Conservation (phyloP, 2,797 vertebrate species). For the Platyrinchus mystaceus region DNA sequence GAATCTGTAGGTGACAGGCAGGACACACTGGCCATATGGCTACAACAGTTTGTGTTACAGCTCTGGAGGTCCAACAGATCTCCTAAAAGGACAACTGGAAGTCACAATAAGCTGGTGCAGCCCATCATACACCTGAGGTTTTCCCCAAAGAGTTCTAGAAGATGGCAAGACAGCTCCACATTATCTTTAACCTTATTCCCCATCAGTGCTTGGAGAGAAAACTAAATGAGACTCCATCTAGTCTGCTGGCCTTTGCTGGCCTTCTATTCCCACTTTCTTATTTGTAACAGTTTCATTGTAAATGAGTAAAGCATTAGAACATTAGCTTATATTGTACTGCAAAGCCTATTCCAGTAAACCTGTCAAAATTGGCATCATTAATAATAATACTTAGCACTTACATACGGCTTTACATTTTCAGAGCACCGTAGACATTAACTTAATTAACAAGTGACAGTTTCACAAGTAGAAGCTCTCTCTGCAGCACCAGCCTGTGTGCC, state of each 20-base stretch:
- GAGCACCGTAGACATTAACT: constrained; percentile 36
- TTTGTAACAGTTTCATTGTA: constrained; percentile 34
- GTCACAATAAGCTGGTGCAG: not conserved
- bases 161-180: not conserved
- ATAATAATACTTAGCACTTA: constrained; percentile 65
- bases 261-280: constrained; percentile 17
- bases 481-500: not conserved
- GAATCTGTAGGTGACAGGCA: not conserved
- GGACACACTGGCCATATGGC: not conserved
- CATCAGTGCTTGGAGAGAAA: not conserved
- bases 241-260: not conserved
- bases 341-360: constrained; percentile 55
- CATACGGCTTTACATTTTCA: constrained; percentile 45
- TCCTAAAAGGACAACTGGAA: not conserved
- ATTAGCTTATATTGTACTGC: constrained; percentile 43
- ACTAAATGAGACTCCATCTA: constrained; percentile 1
- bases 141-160: not conserved
- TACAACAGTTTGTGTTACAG: not conserved
- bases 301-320: constrained; percentile 38
- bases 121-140: not conserved
- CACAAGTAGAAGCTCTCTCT: constrained; percentile 45
- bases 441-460: constrained; percentile 70
- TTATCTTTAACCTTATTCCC: not conserved
- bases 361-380: constrained; percentile 58
- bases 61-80: not conserved